phyloP scores from a whole-genome alignment of 2,113 vertebrate genomes.

The Crotophaga sulcirostris region DNA sequence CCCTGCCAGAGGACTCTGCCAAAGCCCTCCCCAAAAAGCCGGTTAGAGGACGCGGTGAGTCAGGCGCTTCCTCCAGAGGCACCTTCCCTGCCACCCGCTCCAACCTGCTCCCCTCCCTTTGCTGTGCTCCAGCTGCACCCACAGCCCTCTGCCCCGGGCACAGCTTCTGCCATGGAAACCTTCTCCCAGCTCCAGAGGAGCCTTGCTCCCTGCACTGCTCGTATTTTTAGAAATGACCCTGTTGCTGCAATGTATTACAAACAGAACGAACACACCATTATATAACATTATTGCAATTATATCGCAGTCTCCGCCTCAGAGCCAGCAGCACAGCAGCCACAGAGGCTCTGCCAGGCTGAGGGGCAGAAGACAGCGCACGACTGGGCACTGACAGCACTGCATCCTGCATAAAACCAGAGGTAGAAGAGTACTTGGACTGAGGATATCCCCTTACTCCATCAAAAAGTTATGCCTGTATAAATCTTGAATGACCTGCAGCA shows the following conservation, averaged over 20 bases:
- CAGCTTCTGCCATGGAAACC: neutral
- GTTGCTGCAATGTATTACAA: neutral
- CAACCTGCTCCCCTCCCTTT: neutral
- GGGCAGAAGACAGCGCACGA: neutral
- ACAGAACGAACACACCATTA: neutral
- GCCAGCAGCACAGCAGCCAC: neutral
- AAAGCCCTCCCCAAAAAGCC: accelerated
- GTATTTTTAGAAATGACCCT: neutral
- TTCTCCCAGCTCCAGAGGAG: neutral
- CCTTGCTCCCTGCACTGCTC: accelerated
- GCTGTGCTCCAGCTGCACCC: neutral
- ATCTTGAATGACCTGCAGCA: constrained; percentile 19
- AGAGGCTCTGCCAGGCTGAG: accelerated
- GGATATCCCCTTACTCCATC: neutral
- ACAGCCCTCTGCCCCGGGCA: neutral
- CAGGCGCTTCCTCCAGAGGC: neutral
- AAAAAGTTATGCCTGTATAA: neutral
- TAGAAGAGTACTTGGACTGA: neutral
- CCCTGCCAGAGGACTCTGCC: neutral
- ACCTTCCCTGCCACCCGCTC: neutral
- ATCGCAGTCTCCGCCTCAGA: neutral
- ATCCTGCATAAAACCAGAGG: neutral
- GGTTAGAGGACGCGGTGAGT: neutral
- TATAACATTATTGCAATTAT: neutral
- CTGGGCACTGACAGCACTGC: accelerated